phyloP scores from a whole-genome alignment of 2,797 vertebrate genomes.

The Gobionotothen gibberifrons region DNA sequence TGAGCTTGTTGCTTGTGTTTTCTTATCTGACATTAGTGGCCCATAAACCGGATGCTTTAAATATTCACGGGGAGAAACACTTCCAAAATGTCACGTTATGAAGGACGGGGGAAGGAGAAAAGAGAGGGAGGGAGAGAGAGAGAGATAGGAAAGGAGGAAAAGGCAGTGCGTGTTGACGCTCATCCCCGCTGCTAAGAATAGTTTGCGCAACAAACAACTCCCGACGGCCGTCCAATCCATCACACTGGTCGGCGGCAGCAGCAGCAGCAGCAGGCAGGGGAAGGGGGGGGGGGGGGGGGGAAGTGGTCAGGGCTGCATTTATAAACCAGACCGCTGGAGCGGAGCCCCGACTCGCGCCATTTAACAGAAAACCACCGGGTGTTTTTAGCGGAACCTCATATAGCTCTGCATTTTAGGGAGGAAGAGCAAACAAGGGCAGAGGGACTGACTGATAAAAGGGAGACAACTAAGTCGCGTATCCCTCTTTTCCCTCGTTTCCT shows the following conservation, averaged over 20 bases:
- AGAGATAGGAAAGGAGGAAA: slow-evolving; percentile 29
- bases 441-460: slow-evolving; percentile 4
- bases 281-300: slow-evolving; percentile 6
- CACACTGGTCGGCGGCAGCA: slow-evolving; percentile 60
- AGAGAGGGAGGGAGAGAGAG: slow-evolving; percentile 2
- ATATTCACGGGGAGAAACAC: slow-evolving; percentile 21
- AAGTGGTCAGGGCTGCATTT: slow-evolving; percentile 66
- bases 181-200: slow-evolving; percentile 80
- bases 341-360: slow-evolving; percentile 76
- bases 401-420: slow-evolving; percentile 13
- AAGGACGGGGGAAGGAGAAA: slow-evolving; percentile 26
- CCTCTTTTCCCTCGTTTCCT: slow-evolving; percentile 38
- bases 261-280: slow-evolving; percentile 21
- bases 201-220: slow-evolving; percentile 82
- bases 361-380: slow-evolving; percentile 78
- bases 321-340: slow-evolving; percentile 76
- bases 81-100: slow-evolving; percentile 34
- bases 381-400: slow-evolving; percentile 62
- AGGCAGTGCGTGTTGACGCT: slow-evolving; percentile 65
- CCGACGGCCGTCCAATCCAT: slow-evolving; percentile 78
- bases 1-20: background rate
- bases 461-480: slow-evolving; percentile 2
- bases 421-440: slow-evolving; percentile 11
- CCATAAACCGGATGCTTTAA: slow-evolving; percentile 17
- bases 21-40: slow-evolving; percentile 7